Evolutionary conservation across 2,888 invertebrate species (phyloP), one percentile per base, ranked within the genome.

Genomic region (Scaptomyza polygonia): DNA sequence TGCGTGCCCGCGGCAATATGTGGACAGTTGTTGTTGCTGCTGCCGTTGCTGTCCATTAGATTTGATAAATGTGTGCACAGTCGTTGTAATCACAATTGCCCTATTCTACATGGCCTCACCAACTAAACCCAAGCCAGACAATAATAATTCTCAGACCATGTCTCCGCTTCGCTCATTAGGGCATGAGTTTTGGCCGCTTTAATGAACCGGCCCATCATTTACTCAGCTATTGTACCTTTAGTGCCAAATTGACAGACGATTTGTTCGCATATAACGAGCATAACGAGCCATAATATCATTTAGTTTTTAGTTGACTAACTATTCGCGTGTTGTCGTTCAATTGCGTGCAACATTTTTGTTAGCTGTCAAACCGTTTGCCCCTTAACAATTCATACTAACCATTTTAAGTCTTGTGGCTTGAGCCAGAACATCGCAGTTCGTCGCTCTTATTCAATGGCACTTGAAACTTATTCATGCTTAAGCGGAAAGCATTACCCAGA

Each of bases 1-100:
- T 81, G 81, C 82, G 85, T 85, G 87, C 83, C 79, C 79, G 79
- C 77, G 82, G 86, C 88, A 77, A 84, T 87, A 85, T 82, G 77
- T 69, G 80, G 77, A 81, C 86, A 83, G 84, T 86, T 81, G 72
- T 63, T 52, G 36, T 49, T 32, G 43, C 34, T 56, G 8, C 18
- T 43, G 11, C 12, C 42, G 43, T 6, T 48, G 42, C 55, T 59
- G 77, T 68, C 85, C 82, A 86, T 83, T 83, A 84, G 69, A 69
- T 77, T 85, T 83, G 82, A 83, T 79, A 86, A 83, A 83, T 83
- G 87, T 76, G 56, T 45, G 62, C 77, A 62, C 43, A 84, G 71
- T 48, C 32, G n/a, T 68, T 85, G 56, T 81, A 67, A 62, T 65
- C 76, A 72, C 71, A 75, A 77, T 74, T 72, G 81, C 68, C 61